Evolutionary conservation across 64 coral and sea anemone genomes (phyloP).

Genomic region (Pocillopora damicornis): DNA sequence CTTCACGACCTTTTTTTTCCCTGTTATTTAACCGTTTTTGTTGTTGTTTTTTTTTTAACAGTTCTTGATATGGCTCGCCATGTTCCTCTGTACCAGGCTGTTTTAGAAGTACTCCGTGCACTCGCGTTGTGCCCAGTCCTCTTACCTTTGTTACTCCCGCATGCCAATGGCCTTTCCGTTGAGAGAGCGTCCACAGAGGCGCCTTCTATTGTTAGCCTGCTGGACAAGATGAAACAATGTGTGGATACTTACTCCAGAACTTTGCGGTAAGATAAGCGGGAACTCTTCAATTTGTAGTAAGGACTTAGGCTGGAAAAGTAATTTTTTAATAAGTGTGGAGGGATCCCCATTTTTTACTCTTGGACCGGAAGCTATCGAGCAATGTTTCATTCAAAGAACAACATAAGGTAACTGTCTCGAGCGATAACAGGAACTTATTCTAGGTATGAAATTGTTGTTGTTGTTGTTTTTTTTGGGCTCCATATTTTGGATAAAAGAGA

Average conservation of each 20-base stretch:
- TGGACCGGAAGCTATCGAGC: too few relatives aligned
- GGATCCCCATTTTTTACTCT: too few relatives aligned
- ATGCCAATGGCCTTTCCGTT: slow-evolving; percentile 2
- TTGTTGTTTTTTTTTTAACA: slow-evolving; percentile 1
- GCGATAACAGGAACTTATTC: too few relatives aligned
- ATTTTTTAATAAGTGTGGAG: too few relatives aligned
- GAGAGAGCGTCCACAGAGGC: slow-evolving; percentile 24
- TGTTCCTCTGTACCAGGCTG: slow-evolving; percentile 91
- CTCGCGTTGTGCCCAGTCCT: slow-evolving; percentile 78
- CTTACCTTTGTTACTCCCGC: slow-evolving; percentile 63
- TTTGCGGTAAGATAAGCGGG: slow-evolving; percentile 49
- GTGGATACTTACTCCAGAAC: slow-evolving; percentile 95
- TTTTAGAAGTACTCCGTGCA: slow-evolving; percentile 78
- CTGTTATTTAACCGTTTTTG: too few relatives aligned
- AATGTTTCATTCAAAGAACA: too few relatives aligned
- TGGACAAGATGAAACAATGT: slow-evolving; percentile 96
- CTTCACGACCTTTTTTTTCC: too few relatives aligned
- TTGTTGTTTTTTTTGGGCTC: too few relatives aligned
- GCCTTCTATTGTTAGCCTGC: slow-evolving; percentile 67
- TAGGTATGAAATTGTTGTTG: too few relatives aligned
- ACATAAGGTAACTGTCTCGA: too few relatives aligned
- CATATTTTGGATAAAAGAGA: too few relatives aligned
- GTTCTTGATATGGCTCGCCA: slow-evolving; percentile 99
- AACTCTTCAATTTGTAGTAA: not conserved
- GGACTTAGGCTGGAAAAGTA: not conserved